Conservation (phyloP, 2,888 invertebrate genomes). For the Drosophila villosipedis region DNA sequence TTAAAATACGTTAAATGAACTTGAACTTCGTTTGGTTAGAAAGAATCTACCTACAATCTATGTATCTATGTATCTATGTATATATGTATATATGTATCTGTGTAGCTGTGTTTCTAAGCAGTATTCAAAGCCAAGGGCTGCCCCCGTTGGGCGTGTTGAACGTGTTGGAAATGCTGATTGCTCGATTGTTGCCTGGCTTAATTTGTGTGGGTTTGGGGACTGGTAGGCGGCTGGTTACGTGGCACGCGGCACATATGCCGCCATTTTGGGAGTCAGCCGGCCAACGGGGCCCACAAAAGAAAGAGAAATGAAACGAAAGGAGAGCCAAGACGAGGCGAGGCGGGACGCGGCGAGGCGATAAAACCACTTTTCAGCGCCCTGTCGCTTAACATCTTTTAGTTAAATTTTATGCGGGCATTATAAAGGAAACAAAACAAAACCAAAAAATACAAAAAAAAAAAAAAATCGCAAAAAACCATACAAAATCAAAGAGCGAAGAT, state of each 20-base stretch:
- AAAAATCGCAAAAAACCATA: conserved; percentile 50
- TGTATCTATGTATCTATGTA: background rate
- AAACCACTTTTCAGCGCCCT: conserved; percentile 65
- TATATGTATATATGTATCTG: background rate
- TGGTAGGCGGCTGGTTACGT: conserved; percentile 45
- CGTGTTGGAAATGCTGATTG: conserved; percentile 65
- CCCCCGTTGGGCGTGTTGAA: conserved; percentile 38
- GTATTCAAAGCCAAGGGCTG: conserved; percentile 61
- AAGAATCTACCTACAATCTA: conserved; percentile 15
- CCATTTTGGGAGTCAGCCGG: conserved; percentile 53
- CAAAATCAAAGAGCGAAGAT: conserved; percentile 63
- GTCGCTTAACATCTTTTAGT: conserved; percentile 48
- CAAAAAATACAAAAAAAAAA: conserved; percentile 18
- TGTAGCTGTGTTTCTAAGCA: background rate
- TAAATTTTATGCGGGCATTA: conserved; percentile 76
- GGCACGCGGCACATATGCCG: conserved; percentile 63
- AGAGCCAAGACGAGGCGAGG: conserved; percentile 2
- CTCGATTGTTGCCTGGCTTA: conserved; percentile 25
- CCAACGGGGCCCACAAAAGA: conserved; percentile 53
- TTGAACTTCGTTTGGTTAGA: conserved; percentile 75
- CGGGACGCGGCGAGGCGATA: conserved; percentile 8
- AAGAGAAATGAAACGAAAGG: conserved; percentile 67
- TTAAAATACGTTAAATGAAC: conserved; percentile 75
- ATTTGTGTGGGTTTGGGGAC: conserved; percentile 9
- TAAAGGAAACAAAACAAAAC: conserved; percentile 39